Conservation (phyloP, 2,888 invertebrate species). For the Drosophila rellima region DNA sequence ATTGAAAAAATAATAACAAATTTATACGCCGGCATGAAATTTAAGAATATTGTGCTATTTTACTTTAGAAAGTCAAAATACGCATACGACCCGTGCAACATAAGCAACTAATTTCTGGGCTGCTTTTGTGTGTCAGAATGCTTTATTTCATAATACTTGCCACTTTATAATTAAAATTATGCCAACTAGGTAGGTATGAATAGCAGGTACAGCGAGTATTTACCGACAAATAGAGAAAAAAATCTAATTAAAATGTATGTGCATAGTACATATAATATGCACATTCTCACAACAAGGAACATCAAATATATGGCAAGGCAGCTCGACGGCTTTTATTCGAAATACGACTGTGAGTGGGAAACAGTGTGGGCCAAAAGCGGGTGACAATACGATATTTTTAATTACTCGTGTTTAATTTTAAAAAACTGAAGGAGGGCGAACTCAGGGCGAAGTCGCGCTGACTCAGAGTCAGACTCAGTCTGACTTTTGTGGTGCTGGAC, state of each 20-base stretch:
- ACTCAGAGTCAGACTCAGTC: too few species aligned
- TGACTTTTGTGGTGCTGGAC: constrained; percentile 34
- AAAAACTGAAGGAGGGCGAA: constrained; percentile 56
- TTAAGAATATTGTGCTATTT: constrained; percentile 5
- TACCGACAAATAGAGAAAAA: constrained; percentile 67
- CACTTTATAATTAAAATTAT: constrained; percentile 71
- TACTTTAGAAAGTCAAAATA: constrained; percentile 31
- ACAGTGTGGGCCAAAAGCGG: constrained; percentile 41
- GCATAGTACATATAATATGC: constrained; percentile 16
- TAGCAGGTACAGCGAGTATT: constrained; percentile 42
- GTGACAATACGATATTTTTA: constrained; percentile 74
- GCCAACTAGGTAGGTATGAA: constrained; percentile 24
- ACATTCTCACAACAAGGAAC: constrained; percentile 37
- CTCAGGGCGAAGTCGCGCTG: too few species aligned
- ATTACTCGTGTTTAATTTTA: constrained; percentile 76
- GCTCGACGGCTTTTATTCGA: constrained; percentile 63
- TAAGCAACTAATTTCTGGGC: constrained; percentile 50
- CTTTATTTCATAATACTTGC: constrained; percentile 53
- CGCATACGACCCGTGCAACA: constrained; percentile 39
- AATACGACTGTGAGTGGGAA: constrained; percentile 47
- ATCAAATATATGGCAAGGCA: constrained; percentile 58
- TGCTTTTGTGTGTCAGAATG: constrained; percentile 45
- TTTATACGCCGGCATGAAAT: background rate
- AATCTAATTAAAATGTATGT: constrained; percentile 79
- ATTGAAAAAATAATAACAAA: too few species aligned